Percentiles rank a stretch among this genome's conserved stretches.
Evolutionary conservation across 2,113 vertebrate species (phyloP).

Genomic region (Pungitius pungitius): DNA sequence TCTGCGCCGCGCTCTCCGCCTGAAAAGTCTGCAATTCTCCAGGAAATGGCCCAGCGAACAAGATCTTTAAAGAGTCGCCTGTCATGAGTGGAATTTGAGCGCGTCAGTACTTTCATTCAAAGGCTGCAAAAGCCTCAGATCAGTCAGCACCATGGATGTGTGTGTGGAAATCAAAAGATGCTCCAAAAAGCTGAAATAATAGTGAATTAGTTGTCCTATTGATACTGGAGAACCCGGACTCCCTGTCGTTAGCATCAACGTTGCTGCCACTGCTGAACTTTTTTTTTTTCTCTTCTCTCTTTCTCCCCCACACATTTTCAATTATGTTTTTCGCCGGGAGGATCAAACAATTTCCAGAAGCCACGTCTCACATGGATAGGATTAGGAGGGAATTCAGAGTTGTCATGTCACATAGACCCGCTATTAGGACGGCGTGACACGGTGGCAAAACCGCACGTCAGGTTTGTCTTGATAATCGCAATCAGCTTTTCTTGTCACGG

Average conservation of each 20-base stretch:
- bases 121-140: slow-evolving; percentile 24
- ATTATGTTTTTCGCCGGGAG: background rate
- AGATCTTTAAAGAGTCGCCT: slow-evolving; percentile 14
- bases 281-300: background rate
- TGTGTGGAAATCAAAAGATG: slow-evolving; percentile 23
- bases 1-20: slow-evolving; percentile 45
- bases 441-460: slow-evolving; percentile 2
- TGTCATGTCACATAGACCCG: slow-evolving; percentile 45
- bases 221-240: slow-evolving; percentile 2
- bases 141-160: slow-evolving; percentile 14
- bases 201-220: slow-evolving; percentile 4
- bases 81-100: slow-evolving; percentile 26
- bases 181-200: slow-evolving; percentile 15
- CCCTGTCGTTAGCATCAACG: slow-evolving; percentile 7
- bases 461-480: slow-evolving; percentile 29
- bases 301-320: background rate
- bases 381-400: slow-evolving; percentile 26
- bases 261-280: slow-evolving; percentile 12
- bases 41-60: slow-evolving; percentile 16
- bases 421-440: slow-evolving; percentile 2
- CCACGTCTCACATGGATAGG: slow-evolving; percentile 4
- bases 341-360: slow-evolving; percentile 41
- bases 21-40: slow-evolving; percentile 39
- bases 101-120: slow-evolving; percentile 12
- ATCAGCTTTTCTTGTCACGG: background rate